These are phyloP conservation scores for Bradysia coprophila DNA, from an alignment of 1,140 invertebrate genomes.

Conservation along the genomic window DNA sequence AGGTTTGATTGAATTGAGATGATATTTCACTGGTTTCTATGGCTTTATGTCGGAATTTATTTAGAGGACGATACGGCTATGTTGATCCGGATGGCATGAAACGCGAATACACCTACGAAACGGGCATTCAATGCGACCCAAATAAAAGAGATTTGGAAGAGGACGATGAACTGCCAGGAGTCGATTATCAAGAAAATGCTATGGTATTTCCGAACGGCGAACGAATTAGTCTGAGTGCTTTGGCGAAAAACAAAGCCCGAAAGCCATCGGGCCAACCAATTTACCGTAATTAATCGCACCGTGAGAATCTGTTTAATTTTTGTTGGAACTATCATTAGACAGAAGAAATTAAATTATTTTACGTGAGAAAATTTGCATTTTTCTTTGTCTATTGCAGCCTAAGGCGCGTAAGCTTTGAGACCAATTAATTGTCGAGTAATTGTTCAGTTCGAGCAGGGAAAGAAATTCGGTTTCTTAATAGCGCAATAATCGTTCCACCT, in stretches of 20 bases:
- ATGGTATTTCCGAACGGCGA: slow-evolving; percentile 47
- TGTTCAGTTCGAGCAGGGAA: too few species aligned
- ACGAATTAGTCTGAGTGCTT: slow-evolving; percentile 41
- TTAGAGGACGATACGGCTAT: slow-evolving; percentile 61
- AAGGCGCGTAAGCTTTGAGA: too few species aligned
- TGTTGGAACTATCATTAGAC: too few species aligned
- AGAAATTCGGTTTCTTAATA: too few species aligned
- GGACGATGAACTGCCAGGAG: slow-evolving; percentile 39
- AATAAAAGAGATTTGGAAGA: slow-evolving; percentile 36
- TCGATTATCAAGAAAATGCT: slow-evolving; percentile 51
- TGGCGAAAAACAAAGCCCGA: slow-evolving; percentile 48
- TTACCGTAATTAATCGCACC: too few species aligned
- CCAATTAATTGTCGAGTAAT: too few species aligned
- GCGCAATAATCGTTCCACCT: too few species aligned
- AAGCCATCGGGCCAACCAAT: too few species aligned
- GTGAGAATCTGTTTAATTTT: too few species aligned
- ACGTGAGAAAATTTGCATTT: too few species aligned
- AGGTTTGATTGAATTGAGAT: slow-evolving; percentile 13
- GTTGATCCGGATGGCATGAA: slow-evolving; percentile 59
- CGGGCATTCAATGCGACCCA: slow-evolving; percentile 45
- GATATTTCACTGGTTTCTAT: background rate
- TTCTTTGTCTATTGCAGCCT: too few species aligned
- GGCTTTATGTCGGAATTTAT: background rate
- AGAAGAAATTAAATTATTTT: too few species aligned
- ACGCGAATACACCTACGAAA: slow-evolving; percentile 51